Base-by-base conservation (phyloP, 2,113 vertebrate genomes). In the Petrocephalus microphthalmus region DNA sequence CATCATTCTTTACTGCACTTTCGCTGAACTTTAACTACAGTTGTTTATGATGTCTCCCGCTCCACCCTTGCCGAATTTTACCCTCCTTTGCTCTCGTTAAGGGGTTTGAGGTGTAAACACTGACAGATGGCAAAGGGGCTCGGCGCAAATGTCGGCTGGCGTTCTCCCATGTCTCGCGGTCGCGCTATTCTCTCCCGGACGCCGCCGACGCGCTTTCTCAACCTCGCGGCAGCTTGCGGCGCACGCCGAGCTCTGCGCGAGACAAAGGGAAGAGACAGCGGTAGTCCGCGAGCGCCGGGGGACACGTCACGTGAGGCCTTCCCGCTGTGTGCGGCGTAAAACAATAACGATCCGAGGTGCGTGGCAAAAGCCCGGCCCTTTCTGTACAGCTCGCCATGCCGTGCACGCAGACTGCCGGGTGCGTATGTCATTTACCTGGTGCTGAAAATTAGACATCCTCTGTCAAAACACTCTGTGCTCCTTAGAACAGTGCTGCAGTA, bases 11-110 rank as follows among this genome's bases (percentile, higher is more conserved):
- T 84, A 87, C 47, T 87, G 85, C 56, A 87, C 81, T 89, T 87
- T 87, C 49, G 47, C 86, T 89, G 89, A 89, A 89, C 89, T 87
- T 87, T 87, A 85, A 87, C 51, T 87, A 84, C 54, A 45, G 74
- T 87, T 89, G 89, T 89, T 89, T 84, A 74, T 84, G 42, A 84
- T 29, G 47, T 87, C 64, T 54, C 52, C 54, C 37, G 6, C 67
- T 8, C 13, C 3, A 29, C 49, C 57, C 60, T 83, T 45, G 56
- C 60, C n/a, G 84, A 85, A 60, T 57, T 74, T 47, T 49, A 25
- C 42, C 25, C 82, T 67, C 19, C 87, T 51, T 56, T 64, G 47
- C 37, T 74, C 49, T 88, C 78, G 53, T 88, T 84, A 74, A 67
- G 60, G 78, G 53, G 81, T 47, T 89, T 54, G 86, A 87, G 78